Base-by-base conservation (phyloP, 2,113 vertebrate species). In the Balaenoptera acutorostrata region DNA sequence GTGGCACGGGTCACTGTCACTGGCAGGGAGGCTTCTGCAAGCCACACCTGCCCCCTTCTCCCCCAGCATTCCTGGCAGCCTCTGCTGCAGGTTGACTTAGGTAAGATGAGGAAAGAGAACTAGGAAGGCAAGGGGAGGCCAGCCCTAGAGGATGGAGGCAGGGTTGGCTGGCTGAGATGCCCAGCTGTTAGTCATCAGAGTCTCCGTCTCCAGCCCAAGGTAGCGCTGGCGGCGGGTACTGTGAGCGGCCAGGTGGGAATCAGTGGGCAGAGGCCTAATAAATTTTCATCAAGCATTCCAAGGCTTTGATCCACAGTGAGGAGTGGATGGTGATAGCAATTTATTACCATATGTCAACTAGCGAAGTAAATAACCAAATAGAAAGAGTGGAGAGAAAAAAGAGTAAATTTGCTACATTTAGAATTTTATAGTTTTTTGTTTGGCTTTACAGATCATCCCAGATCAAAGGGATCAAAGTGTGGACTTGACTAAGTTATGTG, bases 271-370 rank as follows among this genome's bases (percentile, higher is more conserved):
- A 85, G 80, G 80, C 64, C 96, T 72, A 85, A 91, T 96, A 97
- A 93, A 95, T 95, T 96, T 93, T 95, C 92, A 97, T 95, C 89
- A 95, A 46, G 87, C 75, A 78, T 89, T 72, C 90, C 71, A 84
- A 81, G 21, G 80, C 97, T 98, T 97, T 98, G 96, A 96, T 97
- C 89, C 71, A 63, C 39, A 90, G 78, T 88, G 95, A 96, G 69
- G 86, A 98, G 95, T 93, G 92, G 74, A 93, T 93, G 83, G 77
- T 72, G 87, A 92, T 81, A 92, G 93, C 75, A 63, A 7, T 97
- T 96, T 97, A 97, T 95, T 93, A 87, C 89, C 78, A 13, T 93
- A 66, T 89, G 89, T 97, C 95, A 94, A 94, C 82, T 74, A 68
- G 52, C 0, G 2, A 95, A 81, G 46, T 96, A 93, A 97, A 92